Evolutionary conservation across 2,113 vertebrate species (phyloP).

Genomic region (Protomyctophum bolini): DNA sequence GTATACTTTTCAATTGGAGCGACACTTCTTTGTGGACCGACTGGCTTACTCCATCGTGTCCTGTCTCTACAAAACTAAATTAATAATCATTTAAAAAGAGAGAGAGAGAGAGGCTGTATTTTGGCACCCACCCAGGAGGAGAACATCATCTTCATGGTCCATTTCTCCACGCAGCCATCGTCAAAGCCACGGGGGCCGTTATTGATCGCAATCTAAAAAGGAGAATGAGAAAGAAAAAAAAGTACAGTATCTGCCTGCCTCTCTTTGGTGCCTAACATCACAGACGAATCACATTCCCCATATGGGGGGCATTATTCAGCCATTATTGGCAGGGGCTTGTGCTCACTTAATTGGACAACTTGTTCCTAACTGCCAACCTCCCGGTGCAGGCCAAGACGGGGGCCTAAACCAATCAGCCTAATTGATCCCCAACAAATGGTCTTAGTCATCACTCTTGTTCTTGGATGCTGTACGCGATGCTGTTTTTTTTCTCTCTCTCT

Average conservation of each 20-base stretch:
- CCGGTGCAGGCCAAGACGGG: slow-evolving; percentile 60
- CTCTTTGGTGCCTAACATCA: slow-evolving; percentile 53
- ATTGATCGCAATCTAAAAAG: slow-evolving; percentile 66
- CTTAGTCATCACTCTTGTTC: slow-evolving; percentile 45
- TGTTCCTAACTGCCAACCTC: slow-evolving; percentile 70
- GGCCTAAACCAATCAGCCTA: slow-evolving; percentile 72
- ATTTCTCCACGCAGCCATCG: slow-evolving; percentile 57
- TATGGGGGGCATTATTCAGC: slow-evolving; percentile 75
- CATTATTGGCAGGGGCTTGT: slow-evolving; percentile 74
- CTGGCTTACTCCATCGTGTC: slow-evolving; percentile 21
- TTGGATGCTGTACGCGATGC: slow-evolving; percentile 15
- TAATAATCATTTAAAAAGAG: background rate
- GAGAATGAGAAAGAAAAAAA: slow-evolving; percentile 44
- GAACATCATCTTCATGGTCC: slow-evolving; percentile 55
- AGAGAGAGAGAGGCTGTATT: slow-evolving; percentile 45
- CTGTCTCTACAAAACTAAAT: background rate
- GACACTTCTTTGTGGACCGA: no score
- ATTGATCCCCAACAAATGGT: slow-evolving; percentile 69
- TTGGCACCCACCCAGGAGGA: slow-evolving; percentile 48
- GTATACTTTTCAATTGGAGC: no score
- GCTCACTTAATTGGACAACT: slow-evolving; percentile 78
- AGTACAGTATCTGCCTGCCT: slow-evolving; percentile 62
- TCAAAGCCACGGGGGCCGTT: slow-evolving; percentile 54
- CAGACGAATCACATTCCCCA: slow-evolving; percentile 65
- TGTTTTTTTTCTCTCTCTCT: slow-evolving; percentile 16